Evolutionary conservation across 2,888 invertebrate species (phyloP).

Genomic region (Apamea epomidion): DNA sequence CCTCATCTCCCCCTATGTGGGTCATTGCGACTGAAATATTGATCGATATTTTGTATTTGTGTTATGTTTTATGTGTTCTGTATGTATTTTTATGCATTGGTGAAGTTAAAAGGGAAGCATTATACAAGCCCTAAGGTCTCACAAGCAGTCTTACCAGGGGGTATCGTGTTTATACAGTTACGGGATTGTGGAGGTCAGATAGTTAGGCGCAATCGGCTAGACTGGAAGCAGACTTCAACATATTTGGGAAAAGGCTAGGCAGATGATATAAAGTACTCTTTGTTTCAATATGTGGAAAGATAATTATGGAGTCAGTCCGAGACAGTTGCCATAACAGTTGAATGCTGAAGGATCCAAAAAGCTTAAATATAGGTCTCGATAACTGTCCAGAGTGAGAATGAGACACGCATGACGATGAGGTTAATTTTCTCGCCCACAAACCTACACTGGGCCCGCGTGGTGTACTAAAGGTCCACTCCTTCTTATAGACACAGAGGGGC

Average conservation of each 20-base stretch:
- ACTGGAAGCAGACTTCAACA: background rate
- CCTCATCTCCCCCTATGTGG: constrained; percentile 82
- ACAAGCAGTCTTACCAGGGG: background rate
- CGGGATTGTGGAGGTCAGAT: background rate
- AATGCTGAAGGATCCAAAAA: background rate
- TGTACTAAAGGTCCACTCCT: too few species aligned
- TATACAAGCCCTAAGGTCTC: background rate
- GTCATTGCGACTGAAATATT: constrained; percentile 82
- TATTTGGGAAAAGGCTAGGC: background rate
- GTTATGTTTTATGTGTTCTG: constrained; percentile 36
- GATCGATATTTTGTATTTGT: constrained; percentile 70
- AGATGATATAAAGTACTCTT: background rate
- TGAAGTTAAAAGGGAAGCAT: background rate
- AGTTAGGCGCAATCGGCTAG: background rate
- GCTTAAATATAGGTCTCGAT: background rate
- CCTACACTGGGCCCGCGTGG: too few species aligned
- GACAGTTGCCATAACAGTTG: background rate
- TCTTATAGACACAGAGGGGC: too few species aligned
- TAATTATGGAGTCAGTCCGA: background rate
- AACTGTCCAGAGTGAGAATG: background rate
- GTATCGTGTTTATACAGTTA: background rate
- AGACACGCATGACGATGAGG: too few species aligned
- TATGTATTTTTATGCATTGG: constrained; percentile 9
- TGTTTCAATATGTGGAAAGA: background rate
- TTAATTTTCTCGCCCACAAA: background rate